A percentile compares a stretch with the other conserved stretches of the same genome.
These are phyloP conservation scores for Sebastes schlegelii DNA, from an alignment of 2,113 vertebrate species.

Conservation along the genomic window DNA sequence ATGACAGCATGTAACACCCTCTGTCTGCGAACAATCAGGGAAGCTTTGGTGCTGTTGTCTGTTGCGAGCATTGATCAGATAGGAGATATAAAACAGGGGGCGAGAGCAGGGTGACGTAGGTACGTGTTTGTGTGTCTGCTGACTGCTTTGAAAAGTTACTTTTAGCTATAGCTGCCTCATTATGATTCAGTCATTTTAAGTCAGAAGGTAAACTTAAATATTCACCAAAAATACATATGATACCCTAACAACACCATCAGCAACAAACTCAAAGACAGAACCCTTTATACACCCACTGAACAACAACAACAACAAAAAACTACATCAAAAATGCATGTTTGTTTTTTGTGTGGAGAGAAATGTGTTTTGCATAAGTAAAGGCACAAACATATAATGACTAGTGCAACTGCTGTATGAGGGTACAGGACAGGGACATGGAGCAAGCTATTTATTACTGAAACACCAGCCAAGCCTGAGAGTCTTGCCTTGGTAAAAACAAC, in stretches of 20 bases:
- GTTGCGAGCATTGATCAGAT: constrained; percentile 57
- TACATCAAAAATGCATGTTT: constrained; percentile 19
- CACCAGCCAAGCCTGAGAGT: constrained; percentile 11
- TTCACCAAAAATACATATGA: constrained; percentile 19
- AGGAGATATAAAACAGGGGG: constrained; percentile 42
- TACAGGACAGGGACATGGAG: constrained; percentile 20
- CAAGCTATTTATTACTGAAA: constrained; percentile 49
- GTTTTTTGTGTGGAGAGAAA: constrained; percentile 19
- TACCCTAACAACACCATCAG: not conserved
- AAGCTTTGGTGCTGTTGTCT: constrained; percentile 58
- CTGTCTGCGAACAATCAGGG: constrained; percentile 53
- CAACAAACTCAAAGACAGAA: constrained; percentile 23
- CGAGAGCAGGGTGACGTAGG: constrained; percentile 1
- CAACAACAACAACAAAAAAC: not conserved
- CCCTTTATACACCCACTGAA: constrained; percentile 14
- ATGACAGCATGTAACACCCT: constrained; percentile 58
- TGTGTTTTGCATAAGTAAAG: constrained; percentile 38
- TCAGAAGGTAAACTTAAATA: constrained; percentile 6
- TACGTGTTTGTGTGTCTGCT: constrained; percentile 4
- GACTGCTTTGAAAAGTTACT: constrained; percentile 46
- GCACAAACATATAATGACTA: constrained; percentile 53
- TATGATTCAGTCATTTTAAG: constrained; percentile 33
- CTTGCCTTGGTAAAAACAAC: constrained; percentile 40
- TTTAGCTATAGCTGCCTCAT: constrained; percentile 34
- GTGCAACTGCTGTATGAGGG: constrained; percentile 18